Conservation (phyloP, 2,888 invertebrate genomes). For the Copidosoma aretas region DNA sequence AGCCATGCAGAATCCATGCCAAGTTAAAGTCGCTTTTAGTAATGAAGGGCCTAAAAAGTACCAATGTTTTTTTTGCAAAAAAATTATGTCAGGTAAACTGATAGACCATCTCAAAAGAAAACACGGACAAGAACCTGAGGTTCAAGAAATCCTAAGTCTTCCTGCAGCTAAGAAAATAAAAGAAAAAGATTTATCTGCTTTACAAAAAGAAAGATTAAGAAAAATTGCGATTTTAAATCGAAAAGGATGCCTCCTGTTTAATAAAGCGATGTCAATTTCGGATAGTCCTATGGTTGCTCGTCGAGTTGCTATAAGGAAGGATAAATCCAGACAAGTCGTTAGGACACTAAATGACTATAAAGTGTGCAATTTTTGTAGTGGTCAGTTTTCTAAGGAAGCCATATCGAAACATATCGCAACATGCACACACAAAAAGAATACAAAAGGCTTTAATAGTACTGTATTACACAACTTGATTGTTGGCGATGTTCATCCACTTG, state of each 20-base stretch:
- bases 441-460: not conserved
- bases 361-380: slow-evolving; percentile 1
- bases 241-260: not conserved
- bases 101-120: not conserved
- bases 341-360: slow-evolving; percentile 1
- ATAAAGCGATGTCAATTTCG: too few relatives aligned
- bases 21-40: too few relatives aligned
- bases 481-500: slow-evolving; percentile 1
- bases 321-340: not conserved
- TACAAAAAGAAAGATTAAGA: not conserved
- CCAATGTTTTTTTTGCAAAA: not conserved
- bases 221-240: not conserved
- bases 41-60: too few relatives aligned
- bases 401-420: not conserved
- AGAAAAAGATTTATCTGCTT: not conserved
- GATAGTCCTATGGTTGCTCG: too few relatives aligned
- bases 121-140: not conserved
- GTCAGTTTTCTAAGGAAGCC: not conserved
- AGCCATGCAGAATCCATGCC: too few relatives aligned
- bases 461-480: not conserved
- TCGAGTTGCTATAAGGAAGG: not conserved
- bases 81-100: not conserved
- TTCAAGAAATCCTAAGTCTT: not conserved
- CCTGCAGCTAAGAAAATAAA: not conserved
- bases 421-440: not conserved